Conservation (phyloP, 2,113 vertebrate species). For the Conger conger region DNA sequence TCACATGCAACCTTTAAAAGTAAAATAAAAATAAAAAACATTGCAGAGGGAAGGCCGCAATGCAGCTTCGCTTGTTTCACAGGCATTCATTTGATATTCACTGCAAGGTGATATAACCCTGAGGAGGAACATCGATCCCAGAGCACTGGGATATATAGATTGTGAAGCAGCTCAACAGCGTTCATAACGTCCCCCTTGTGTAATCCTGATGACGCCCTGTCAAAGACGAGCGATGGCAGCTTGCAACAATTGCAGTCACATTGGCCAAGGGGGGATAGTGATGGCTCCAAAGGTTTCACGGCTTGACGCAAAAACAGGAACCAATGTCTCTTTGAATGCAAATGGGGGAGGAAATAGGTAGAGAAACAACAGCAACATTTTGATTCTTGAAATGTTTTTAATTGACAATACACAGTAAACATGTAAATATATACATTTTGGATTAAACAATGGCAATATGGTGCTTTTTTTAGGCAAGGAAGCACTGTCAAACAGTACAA, state of each 20-base stretch:
- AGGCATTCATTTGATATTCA: neutral
- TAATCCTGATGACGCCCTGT: neutral
- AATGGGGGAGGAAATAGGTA: neutral
- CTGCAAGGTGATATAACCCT: neutral
- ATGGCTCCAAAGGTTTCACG: too few relatives aligned
- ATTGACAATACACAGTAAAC: slow-evolving; percentile 10
- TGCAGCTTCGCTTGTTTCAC: neutral
- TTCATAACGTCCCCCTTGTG: neutral
- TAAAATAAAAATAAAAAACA: neutral
- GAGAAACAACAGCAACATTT: neutral
- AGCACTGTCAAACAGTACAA: neutral
- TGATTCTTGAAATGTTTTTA: neutral
- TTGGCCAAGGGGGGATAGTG: too few relatives aligned
- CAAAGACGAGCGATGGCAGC: neutral
- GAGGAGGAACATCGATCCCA: neutral
- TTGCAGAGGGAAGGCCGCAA: neutral
- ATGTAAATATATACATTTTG: slow-evolving; percentile 10
- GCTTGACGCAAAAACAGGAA: too few relatives aligned
- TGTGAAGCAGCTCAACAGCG: too few relatives aligned
- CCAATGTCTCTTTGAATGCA: too few relatives aligned
- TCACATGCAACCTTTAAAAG: too few relatives aligned
- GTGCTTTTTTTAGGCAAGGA: neutral
- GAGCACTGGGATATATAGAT: neutral
- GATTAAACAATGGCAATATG: neutral
- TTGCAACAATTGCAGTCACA: too few relatives aligned